phyloP scores from a whole-genome alignment of 2,888 invertebrate species.

The Blastobasis adustella region DNA sequence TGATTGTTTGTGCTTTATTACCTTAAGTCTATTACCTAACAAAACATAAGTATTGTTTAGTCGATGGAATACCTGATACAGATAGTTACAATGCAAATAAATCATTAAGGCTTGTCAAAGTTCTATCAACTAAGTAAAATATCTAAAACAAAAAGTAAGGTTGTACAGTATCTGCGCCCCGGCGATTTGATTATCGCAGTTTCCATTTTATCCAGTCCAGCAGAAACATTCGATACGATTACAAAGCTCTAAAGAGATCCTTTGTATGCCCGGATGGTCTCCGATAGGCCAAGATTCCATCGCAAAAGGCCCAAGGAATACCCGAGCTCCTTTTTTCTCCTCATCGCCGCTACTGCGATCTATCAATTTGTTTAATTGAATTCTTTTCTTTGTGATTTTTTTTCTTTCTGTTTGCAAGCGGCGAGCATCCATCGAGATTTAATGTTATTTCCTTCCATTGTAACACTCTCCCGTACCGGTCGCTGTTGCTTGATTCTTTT shows the following conservation, averaged over 20 bases:
- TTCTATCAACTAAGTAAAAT: too few relatives aligned
- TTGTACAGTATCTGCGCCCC: too few relatives aligned
- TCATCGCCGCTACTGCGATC: slow-evolving; percentile 30
- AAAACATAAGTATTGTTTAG: too few relatives aligned
- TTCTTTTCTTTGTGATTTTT: slow-evolving; percentile 52
- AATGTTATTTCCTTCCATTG: slow-evolving; percentile 42
- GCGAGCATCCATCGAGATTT: slow-evolving; percentile 46
- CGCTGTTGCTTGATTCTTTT: slow-evolving; percentile 18
- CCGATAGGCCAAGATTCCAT: slow-evolving; percentile 44
- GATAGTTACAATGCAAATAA: too few relatives aligned
- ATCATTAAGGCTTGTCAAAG: too few relatives aligned
- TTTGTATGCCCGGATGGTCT: slow-evolving; percentile 44
- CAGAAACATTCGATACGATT: slow-evolving; percentile 29
- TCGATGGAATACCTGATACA: too few relatives aligned
- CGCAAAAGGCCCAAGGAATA: slow-evolving; percentile 50
- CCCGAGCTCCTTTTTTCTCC: slow-evolving; percentile 20
- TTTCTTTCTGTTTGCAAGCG: slow-evolving; percentile 44
- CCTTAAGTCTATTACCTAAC: too few relatives aligned
- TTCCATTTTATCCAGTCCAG: too few relatives aligned
- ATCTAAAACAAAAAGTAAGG: too few relatives aligned
- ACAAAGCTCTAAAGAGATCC: slow-evolving; percentile 37
- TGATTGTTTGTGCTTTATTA: too few relatives aligned
- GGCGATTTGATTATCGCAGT: too few relatives aligned
- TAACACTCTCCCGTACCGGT: slow-evolving; percentile 18
- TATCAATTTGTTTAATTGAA: slow-evolving; percentile 59